A percentile compares a stretch with the other conserved stretches of the same genome.
Evolutionary conservation across 2,888 invertebrate species (phyloP).

Genomic region (Neelides folsomi): DNA sequence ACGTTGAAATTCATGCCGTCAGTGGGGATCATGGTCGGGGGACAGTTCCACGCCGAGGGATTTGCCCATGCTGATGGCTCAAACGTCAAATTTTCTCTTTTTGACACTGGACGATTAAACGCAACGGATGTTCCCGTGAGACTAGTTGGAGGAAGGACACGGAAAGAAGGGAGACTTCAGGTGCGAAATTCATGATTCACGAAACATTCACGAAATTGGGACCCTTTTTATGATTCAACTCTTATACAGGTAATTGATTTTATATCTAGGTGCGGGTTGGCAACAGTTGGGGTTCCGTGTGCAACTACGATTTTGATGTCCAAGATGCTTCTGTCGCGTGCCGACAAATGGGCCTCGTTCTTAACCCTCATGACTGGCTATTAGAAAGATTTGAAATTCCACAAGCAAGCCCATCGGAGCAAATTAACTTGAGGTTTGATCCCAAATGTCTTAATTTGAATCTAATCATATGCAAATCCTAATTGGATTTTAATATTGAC

Average conservation of each 20-base stretch:
- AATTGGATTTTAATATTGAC: conserved; percentile 10
- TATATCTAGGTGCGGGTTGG: conserved; percentile 54
- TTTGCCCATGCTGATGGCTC: conserved; percentile 29
- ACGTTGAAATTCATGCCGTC: conserved; percentile 76
- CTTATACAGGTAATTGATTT: conserved; percentile 4
- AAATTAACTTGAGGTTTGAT: conserved; percentile 52
- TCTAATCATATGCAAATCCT: not conserved
- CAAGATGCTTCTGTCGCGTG: conserved; percentile 84
- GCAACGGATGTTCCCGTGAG: conserved; percentile 58
- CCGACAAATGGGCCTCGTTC: conserved; percentile 79
- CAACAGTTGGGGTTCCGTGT: conserved; percentile 91
- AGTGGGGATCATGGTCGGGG: conserved; percentile 93
- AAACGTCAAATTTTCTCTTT: conserved; percentile 32
- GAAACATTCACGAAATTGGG: not conserved
- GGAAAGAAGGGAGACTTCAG: conserved; percentile 74
- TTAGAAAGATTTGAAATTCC: conserved; percentile 71
- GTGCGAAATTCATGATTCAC: conserved; percentile 33
- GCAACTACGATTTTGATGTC: conserved; percentile 90
- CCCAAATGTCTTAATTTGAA: no score
- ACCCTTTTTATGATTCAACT: no score
- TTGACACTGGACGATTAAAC: conserved; percentile 38
- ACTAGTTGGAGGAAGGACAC: conserved; percentile 64
- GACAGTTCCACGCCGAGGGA: conserved; percentile 59
- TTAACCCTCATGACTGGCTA: conserved; percentile 85
- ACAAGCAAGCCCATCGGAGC: conserved; percentile 58